Base-by-base conservation (phyloP, 2,797 vertebrate species). In the Salmo trutta region DNA sequence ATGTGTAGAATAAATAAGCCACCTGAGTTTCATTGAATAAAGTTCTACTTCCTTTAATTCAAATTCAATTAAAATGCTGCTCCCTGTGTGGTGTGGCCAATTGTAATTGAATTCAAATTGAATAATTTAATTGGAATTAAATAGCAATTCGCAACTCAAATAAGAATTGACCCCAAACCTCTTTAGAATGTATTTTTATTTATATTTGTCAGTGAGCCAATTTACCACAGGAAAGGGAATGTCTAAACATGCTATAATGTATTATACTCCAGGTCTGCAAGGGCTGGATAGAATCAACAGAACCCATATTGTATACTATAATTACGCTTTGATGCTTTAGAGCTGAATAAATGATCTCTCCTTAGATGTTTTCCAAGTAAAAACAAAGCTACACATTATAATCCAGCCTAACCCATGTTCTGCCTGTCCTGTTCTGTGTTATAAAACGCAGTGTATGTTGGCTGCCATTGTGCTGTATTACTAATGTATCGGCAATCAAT, bases 231-330 rank as follows among this genome's bases (percentile, higher is more conserved):
- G 16, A 24, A 27, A 64, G 1, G 16, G n/a, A 29, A 15, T 65
- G 14, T 59, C n/a, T 31, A 41, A 51, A 77, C 0, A 0, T 36
- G 7, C 8, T 65, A 59, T 21, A 8, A 5, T 59, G n/a, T 67
- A 12, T 31, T 33, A 67, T 0, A 10, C 36, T 16, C 0, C 8
- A 5, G 16, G 33, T 56, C 75, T 66, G 0, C 8, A 47, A 17
- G 65, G 17, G 59, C 62, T 52, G 53, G 15, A 19, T 19, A 14
- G 8, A 66, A 62, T 36, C 75, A 21, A 29, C 47, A 31, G 73
- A 15, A 16, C n/a, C 21, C 17, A 19, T 19, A 47, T 75, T 53
- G 75, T 59, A 41, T 27, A 52, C 76, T 74, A 41, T 47, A 54
- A 16, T 53, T 51, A 47, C 33, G 27, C 31, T 47, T 14, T 14